Percentiles rank a stretch among this genome's conserved stretches.
These are phyloP conservation scores for Eupithecia subfuscata DNA, from an alignment of 2,888 invertebrate species.

Conservation along the genomic window DNA sequence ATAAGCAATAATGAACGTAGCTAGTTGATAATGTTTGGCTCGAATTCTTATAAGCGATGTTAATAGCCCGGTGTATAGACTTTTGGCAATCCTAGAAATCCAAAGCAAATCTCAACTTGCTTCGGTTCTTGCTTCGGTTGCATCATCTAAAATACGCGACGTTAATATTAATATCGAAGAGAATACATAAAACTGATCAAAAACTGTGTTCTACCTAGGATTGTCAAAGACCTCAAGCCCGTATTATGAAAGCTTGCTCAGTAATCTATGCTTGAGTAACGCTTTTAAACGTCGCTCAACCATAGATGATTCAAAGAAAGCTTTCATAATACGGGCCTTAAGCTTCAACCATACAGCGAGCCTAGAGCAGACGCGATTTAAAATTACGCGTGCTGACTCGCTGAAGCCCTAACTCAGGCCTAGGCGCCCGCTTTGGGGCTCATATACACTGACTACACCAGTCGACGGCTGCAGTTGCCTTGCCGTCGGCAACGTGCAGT, in stretches of 20 bases:
- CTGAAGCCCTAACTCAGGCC: too few relatives aligned
- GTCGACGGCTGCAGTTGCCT: too few relatives aligned
- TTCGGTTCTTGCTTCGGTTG: not conserved
- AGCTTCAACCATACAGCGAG: too few relatives aligned
- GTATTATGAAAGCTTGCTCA: not conserved
- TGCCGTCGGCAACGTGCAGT: too few relatives aligned
- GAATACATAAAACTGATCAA: not conserved
- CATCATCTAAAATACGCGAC: not conserved
- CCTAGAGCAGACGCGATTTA: too few relatives aligned
- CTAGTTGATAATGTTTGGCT: conserved; percentile 60
- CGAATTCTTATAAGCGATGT: conserved; percentile 51
- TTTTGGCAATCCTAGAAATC: conserved; percentile 9
- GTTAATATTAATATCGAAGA: not conserved
- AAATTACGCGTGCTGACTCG: too few relatives aligned
- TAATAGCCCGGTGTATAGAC: conserved; percentile 4
- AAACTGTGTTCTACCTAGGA: not conserved
- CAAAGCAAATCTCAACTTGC: not conserved
- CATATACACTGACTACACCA: too few relatives aligned
- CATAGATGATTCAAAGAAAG: not conserved
- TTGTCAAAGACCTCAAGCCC: not conserved
- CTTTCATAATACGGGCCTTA: not conserved
- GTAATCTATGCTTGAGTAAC: not conserved
- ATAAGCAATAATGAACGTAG: conserved; percentile 65
- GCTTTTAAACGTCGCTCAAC: not conserved
- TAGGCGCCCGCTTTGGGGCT: too few relatives aligned